Base-by-base conservation (phyloP, 2,797 vertebrate genomes). In the Centropyge bicolor region DNA sequence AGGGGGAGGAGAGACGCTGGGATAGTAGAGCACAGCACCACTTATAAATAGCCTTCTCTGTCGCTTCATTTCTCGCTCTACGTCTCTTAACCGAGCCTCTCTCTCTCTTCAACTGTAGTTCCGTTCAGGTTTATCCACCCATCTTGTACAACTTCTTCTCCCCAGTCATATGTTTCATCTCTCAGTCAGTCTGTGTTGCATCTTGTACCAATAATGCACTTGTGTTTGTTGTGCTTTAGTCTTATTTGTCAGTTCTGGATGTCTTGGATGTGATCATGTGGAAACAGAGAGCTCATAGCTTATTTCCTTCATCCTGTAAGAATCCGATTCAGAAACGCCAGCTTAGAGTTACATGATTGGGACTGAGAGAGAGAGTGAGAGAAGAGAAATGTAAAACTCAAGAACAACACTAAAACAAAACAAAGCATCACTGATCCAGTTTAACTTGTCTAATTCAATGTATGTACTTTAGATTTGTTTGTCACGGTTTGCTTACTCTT, bases 21-120 rank as follows among this genome's bases (percentile, higher is more conserved):
- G 89, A 94, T 93, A 93, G 92, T 94, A 77, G 91, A 95, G 89
- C 93, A 93, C 82, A 88, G 91, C 81, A 16, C 71, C 52, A 43
- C 78, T 89, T 95, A 95, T 93, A 92, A 95, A 95, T 95, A 95
- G 92, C 88, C 70, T 72, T 76, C 80, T 87, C 86, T 74, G 35
- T 84, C 78, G 79, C 79, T 80, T 79, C 49, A 46, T 70, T 76
- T 79, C 60, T 83, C 48, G 24, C 71, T 78, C 83, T 63, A 55
- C 40, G 40, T 86, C 70, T 65, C 82, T 79, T 82, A 62, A 81
- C 69, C 48, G 78, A 63, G 19, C 70, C 76, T 78, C 43, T 74
- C 56, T 69, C 57, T 71, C 27, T 81, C 70, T 52, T 70, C 65
- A 70, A 67, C 69, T 72, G 68, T 70, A 62, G 60, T 68, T 84